These are phyloP conservation scores for Zaprionus kolodkinae DNA, from an alignment of 1,140 invertebrate species.

Conservation along the genomic window DNA sequence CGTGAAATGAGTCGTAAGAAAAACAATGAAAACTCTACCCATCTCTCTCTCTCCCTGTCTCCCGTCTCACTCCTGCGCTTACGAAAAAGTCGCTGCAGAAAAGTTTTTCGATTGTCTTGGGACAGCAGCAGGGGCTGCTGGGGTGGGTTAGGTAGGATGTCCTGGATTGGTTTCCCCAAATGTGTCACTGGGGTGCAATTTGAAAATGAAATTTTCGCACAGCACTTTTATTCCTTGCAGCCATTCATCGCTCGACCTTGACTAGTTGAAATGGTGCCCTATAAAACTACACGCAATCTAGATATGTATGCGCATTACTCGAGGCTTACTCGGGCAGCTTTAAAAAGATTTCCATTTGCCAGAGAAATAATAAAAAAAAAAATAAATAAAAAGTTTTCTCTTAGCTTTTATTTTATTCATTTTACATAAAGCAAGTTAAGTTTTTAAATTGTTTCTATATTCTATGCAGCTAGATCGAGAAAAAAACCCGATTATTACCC, in stretches of 20 bases:
- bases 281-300: neutral
- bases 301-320: neutral
- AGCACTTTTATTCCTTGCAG: slow-evolving; percentile 24
- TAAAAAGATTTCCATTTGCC: neutral
- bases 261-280: neutral
- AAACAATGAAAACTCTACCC: slow-evolving; percentile 75
- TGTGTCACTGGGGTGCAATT: slow-evolving; percentile 82
- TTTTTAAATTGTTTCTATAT: too few relatives aligned
- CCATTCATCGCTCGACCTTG: slow-evolving; percentile 11
- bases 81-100: slow-evolving; percentile 53
- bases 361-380: neutral
- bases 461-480: too few relatives aligned
- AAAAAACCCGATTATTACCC: too few relatives aligned
- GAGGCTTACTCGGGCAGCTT: neutral
- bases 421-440: too few relatives aligned
- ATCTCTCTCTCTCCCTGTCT: neutral
- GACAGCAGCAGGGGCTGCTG: slow-evolving; percentile 49
- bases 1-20: slow-evolving; percentile 82
- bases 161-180: slow-evolving; percentile 54
- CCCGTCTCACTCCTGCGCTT: neutral
- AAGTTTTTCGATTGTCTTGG: slow-evolving; percentile 76
- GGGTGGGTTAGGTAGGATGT: slow-evolving; percentile 24
- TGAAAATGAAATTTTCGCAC: slow-evolving; percentile 76
- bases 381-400: neutral
- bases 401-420: too few relatives aligned